These are phyloP conservation scores for Tenodera sinensis DNA, from an alignment of 2,888 invertebrate species.

Conservation along the genomic window DNA sequence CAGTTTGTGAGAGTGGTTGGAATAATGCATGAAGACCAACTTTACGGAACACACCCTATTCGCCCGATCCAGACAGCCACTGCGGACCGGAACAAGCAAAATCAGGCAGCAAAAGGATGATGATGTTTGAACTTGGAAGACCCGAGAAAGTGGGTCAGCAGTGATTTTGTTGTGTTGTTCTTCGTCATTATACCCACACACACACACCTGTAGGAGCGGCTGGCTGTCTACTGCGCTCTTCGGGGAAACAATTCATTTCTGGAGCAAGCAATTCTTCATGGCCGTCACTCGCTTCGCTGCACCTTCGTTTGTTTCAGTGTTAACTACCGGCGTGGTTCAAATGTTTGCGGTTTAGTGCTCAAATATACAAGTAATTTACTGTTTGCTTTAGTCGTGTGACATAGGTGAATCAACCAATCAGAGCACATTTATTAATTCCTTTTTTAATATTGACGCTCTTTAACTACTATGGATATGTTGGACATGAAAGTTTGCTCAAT, in stretches of 20 bases:
- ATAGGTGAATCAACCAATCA: too few species aligned
- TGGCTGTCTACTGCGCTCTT: background rate
- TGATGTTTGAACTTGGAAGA: constrained; percentile 9
- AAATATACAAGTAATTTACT: background rate
- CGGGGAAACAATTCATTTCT: background rate
- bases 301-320: background rate
- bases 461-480: too few species aligned
- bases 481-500: too few species aligned
- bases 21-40: background rate
- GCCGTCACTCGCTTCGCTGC: background rate
- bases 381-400: too few species aligned
- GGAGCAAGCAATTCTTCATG: background rate
- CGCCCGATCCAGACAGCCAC: background rate
- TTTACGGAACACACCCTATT: background rate
- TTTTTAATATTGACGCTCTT: too few species aligned
- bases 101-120: background rate
- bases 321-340: background rate
- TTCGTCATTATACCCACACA: background rate
- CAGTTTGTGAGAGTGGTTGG: too few species aligned
- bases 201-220: background rate
- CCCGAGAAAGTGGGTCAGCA: constrained; percentile 5
- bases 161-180: background rate
- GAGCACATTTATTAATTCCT: too few species aligned
- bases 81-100: background rate
- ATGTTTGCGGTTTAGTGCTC: background rate